These are phyloP conservation scores for Brienomyrus brachyistius DNA, from an alignment of 2,113 vertebrate species.

Conservation along the genomic window DNA sequence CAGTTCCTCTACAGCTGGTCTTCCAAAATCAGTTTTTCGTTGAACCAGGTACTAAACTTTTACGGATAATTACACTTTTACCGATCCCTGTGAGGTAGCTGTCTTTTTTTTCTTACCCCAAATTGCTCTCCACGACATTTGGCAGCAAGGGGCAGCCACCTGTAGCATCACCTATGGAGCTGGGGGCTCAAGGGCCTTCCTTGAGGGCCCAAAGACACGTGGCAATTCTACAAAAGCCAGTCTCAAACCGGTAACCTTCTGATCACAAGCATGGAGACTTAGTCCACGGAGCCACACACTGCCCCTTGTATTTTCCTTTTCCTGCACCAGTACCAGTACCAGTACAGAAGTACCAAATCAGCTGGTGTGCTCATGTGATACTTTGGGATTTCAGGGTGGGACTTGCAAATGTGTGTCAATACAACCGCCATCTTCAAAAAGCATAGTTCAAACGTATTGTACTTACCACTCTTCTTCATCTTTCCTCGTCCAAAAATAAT, in stretches of 20 bases:
- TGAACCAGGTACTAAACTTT: background rate
- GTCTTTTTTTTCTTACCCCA: background rate
- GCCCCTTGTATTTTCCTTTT: background rate
- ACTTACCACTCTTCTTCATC: background rate
- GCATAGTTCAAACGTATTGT: background rate
- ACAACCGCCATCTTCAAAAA: background rate
- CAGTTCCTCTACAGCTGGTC: background rate
- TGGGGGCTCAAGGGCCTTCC: background rate
- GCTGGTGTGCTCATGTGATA: background rate
- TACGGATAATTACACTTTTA: background rate
- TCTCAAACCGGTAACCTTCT: background rate
- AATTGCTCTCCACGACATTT: background rate
- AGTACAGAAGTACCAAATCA: background rate
- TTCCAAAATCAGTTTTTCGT: background rate
- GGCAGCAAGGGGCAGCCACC: background rate
- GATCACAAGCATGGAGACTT: background rate
- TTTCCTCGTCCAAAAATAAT: background rate
- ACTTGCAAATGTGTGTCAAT: background rate
- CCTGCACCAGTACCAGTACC: background rate
- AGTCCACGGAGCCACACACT: background rate
- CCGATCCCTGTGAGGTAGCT: background rate
- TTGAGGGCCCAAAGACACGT: background rate
- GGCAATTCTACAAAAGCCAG: background rate
- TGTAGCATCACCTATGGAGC: background rate
- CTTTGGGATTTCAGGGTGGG: background rate